These are phyloP conservation scores for Microcebus lehilahytsara DNA, from an alignment of 2,113 vertebrate species.

Conservation along the genomic window DNA sequence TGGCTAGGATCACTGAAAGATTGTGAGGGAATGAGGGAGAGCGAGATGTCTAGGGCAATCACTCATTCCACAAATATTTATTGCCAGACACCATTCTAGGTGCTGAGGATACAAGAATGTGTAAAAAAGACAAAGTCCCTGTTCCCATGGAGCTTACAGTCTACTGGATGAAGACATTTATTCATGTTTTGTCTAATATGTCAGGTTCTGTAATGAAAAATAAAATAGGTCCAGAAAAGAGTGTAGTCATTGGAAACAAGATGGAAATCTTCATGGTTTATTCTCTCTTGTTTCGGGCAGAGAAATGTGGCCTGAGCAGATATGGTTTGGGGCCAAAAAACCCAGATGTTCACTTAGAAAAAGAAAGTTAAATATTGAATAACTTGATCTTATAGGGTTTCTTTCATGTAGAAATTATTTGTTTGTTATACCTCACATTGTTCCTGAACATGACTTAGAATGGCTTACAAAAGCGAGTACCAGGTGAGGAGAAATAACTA, in stretches of 20 bases:
- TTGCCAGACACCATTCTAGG: background rate
- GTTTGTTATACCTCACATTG: slow-evolving; percentile 20
- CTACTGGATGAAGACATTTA: background rate
- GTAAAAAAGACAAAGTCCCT: background rate
- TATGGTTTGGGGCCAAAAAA: background rate
- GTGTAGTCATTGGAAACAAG: background rate
- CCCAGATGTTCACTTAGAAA: background rate
- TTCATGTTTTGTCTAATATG: background rate
- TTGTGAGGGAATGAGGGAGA: background rate
- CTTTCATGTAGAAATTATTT: slow-evolving; percentile 21
- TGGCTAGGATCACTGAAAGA: background rate
- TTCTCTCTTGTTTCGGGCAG: background rate
- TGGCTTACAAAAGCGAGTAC: background rate
- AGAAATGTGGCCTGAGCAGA: background rate
- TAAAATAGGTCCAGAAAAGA: background rate
- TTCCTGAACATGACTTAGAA: slow-evolving; percentile 27
- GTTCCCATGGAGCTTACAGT: background rate
- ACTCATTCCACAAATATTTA: background rate
- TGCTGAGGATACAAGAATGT: background rate
- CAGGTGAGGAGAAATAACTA: slow-evolving; percentile 39
- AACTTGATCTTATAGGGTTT: slow-evolving; percentile 17
- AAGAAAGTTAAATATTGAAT: slow-evolving; percentile 18
- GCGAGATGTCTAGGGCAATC: background rate
- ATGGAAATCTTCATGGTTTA: background rate
- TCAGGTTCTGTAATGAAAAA: background rate